Evolutionary conservation across 1,140 invertebrate genomes (phyloP).

Genomic region (Ganaspis sp.): DNA sequence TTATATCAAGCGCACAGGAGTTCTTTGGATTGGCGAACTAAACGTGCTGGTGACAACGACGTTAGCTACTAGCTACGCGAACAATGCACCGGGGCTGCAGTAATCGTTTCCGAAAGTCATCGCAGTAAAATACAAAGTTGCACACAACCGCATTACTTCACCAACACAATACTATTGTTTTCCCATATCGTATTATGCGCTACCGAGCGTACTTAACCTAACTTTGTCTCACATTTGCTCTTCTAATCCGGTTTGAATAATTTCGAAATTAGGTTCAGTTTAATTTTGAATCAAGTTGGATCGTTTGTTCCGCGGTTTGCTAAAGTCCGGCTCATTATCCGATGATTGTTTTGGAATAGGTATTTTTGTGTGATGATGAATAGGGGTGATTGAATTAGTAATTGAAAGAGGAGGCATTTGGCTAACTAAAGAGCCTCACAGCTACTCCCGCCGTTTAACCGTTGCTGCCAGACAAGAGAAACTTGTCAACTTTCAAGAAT

Average conservation of each 20-base stretch:
- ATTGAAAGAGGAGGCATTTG: too few relatives aligned
- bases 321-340: too few relatives aligned
- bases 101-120: conserved; percentile 27
- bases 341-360: too few relatives aligned
- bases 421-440: too few relatives aligned
- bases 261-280: neutral
- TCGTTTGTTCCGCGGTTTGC: too few relatives aligned
- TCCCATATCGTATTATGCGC: conserved; percentile 6
- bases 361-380: too few relatives aligned
- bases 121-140: conserved; percentile 23
- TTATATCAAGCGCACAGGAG: conserved; percentile 8
- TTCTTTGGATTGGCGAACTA: conserved; percentile 23
- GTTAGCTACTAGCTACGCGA: neutral
- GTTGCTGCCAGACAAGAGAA: too few relatives aligned
- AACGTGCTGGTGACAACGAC: conserved; percentile 21
- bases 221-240: conserved; percentile 5
- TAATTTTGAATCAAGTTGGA: neutral
- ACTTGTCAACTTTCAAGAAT: too few relatives aligned
- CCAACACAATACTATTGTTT: neutral
- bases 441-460: too few relatives aligned
- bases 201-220: conserved; percentile 9
- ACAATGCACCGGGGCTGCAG: conserved; percentile 13
- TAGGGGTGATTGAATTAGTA: too few relatives aligned
- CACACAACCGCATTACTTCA: neutral
- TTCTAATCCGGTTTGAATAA: conserved; percentile 6